phyloP scores from a whole-genome alignment of 2,797 vertebrate genomes.

The Alosa sapidissima region DNA sequence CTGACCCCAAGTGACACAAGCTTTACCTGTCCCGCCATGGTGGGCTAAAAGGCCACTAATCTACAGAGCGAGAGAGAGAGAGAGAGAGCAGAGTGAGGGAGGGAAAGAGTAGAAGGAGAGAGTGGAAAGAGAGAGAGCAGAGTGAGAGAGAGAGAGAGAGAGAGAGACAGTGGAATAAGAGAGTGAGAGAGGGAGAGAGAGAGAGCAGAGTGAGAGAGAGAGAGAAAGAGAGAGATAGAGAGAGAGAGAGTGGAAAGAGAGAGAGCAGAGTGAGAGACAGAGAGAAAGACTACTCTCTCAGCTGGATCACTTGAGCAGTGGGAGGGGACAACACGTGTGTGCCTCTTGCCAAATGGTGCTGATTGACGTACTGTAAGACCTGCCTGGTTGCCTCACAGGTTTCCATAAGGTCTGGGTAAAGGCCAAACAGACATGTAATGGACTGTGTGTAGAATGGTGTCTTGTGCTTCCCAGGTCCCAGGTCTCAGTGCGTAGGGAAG shows the following conservation, averaged over 20 bases:
- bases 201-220: too few species aligned
- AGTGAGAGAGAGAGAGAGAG: too few species aligned
- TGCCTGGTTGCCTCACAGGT: background rate
- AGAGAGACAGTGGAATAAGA: too few species aligned
- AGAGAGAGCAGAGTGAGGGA: too few species aligned
- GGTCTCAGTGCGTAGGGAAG: background rate
- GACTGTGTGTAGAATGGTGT: too few species aligned
- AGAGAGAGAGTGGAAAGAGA: too few species aligned
- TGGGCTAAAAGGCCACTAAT: background rate
- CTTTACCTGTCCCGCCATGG: background rate
- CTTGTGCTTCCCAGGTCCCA: background rate
- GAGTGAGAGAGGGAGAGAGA: too few species aligned
- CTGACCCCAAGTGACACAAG: background rate
- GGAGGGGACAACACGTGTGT: background rate
- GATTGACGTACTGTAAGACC: background rate
- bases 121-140: too few species aligned
- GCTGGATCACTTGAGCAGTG: background rate
- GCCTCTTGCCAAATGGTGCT: background rate
- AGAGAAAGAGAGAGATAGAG: too few species aligned
- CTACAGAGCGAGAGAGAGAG: too few species aligned
- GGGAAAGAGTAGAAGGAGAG: too few species aligned
- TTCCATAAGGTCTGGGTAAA: background rate
- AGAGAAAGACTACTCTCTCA: background rate
- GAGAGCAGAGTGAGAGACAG: too few species aligned
- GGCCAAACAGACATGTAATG: background rate